A percentile compares a stretch with the other conserved stretches of the same genome.
Conservation (phyloP, 92 coral and sea anemone genomes). For the Zoanthus solanderi region DNA sequence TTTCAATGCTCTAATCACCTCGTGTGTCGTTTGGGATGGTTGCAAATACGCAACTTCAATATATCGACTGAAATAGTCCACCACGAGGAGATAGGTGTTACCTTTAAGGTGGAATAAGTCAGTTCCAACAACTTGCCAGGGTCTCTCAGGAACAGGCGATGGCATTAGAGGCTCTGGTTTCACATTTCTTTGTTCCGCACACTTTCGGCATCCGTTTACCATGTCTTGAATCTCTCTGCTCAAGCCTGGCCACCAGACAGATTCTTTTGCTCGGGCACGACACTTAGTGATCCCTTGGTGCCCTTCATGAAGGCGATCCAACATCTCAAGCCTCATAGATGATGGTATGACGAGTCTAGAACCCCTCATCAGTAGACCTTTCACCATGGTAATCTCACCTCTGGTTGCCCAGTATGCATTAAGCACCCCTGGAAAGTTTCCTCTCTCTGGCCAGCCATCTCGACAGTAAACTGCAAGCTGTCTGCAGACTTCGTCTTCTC, state of each 20-base stretch:
- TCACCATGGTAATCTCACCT: constrained; percentile 56
- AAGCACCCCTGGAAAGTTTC: constrained; percentile 57
- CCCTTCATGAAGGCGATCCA: constrained; percentile 76
- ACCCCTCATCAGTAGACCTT: constrained; percentile 68
- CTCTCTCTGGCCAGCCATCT: constrained; percentile 76
- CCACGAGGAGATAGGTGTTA: constrained; percentile 31
- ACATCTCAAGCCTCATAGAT: constrained; percentile 66
- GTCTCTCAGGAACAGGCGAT: constrained; percentile 30
- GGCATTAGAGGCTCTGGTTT: constrained; percentile 43
- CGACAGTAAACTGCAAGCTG: constrained; percentile 45
- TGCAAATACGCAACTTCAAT: constrained; percentile 29
- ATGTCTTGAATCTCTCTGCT: constrained; percentile 54
- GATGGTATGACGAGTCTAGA: constrained; percentile 68
- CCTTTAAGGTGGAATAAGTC: constrained; percentile 21
- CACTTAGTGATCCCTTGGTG: constrained; percentile 85
- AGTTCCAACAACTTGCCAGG: constrained; percentile 20
- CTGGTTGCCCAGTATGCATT: constrained; percentile 61
- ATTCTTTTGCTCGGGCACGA: constrained; percentile 68
- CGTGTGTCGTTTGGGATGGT: constrained; percentile 21
- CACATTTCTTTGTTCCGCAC: constrained; percentile 28
- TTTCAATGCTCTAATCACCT: constrained; percentile 28
- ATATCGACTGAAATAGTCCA: constrained; percentile 43
- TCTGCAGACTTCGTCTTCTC: constrained; percentile 72
- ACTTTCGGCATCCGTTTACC: constrained; percentile 36
- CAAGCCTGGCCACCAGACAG: constrained; percentile 89